Conservation (phyloP, 1,140 invertebrate genomes). For the Micrasema minimum region DNA sequence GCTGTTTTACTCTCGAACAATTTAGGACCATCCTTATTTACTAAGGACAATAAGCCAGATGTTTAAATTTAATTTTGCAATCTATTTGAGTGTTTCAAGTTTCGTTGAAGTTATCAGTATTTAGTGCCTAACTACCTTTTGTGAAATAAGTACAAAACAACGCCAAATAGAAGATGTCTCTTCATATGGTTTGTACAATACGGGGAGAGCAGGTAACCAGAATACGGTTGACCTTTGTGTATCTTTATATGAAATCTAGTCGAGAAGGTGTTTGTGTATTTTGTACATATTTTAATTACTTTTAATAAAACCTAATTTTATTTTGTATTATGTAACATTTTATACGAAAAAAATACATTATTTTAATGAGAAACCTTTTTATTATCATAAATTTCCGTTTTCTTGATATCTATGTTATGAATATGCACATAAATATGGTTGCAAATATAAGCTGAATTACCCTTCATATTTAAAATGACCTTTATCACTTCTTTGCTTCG, state of each 20-base stretch:
- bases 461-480: neutral
- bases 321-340: slow-evolving; percentile 48
- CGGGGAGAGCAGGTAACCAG: neutral
- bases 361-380: slow-evolving; percentile 3
- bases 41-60: neutral
- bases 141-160: slow-evolving; percentile 21
- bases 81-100: neutral
- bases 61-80: neutral
- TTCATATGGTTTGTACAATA: neutral
- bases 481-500: too few species aligned
- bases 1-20: neutral
- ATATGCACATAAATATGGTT: neutral
- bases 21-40: neutral
- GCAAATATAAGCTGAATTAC: neutral
- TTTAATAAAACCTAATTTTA: slow-evolving; percentile 45
- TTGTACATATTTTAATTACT: slow-evolving; percentile 39
- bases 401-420: neutral
- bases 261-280: slow-evolving; percentile 10
- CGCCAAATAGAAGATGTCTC: neutral
- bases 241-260: slow-evolving; percentile 18
- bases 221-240: neutral
- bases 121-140: neutral
- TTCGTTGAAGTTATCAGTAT: slow-evolving; percentile 8
- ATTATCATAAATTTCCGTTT: neutral
- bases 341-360: slow-evolving; percentile 42